Evolutionary conservation across 2,888 invertebrate species (phyloP), one percentile per base, ranked within the genome.

Genomic region (Ptilodon capucinus): DNA sequence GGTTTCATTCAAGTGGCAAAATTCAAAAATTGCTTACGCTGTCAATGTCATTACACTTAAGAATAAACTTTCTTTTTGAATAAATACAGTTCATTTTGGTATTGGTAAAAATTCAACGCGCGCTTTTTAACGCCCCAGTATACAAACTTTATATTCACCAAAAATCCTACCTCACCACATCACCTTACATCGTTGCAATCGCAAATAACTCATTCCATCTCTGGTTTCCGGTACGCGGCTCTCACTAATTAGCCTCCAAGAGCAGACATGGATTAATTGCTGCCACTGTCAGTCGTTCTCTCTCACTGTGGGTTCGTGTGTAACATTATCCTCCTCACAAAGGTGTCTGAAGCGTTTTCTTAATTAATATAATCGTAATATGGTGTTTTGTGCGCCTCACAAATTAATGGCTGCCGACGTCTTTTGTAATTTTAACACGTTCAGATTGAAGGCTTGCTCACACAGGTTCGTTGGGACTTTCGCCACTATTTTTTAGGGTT

Each of bases 221-320:
- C 86, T 74, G 64, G 82, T 86, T 88, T 84, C 87, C 81, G 77
- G 77, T 77, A 79, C 81, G 71, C 68, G 74, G 80, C 79, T 72
- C 73, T 68, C 77, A 76, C 86, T 89, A 90, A 90, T 89, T 89
- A 90, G 83, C 76, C 71, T 73, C 74, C 69, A 67, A 71, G 79
- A 77, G 72, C 78, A 83, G 87, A 88, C 87, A 80, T 84, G 87
- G 76, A 90, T 88, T 89, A 90, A 90, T 89, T 82, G 81, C 79
- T 69, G 65, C 68, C 72, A 57, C 71, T 78, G 78, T 77, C 74
- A 71, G 70, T 71, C 76, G 68, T n/a, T 40, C 70, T 67, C 64
- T 70, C 72, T 72, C 69, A 68, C 68, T 72, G 70, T 72, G 64
- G 61, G 57, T 51, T 64, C 60, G 56, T 59, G 46, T 63, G 83